These are phyloP conservation scores for Lepus americanus DNA, from an alignment of 2,113 vertebrate species.

Conservation along the genomic window DNA sequence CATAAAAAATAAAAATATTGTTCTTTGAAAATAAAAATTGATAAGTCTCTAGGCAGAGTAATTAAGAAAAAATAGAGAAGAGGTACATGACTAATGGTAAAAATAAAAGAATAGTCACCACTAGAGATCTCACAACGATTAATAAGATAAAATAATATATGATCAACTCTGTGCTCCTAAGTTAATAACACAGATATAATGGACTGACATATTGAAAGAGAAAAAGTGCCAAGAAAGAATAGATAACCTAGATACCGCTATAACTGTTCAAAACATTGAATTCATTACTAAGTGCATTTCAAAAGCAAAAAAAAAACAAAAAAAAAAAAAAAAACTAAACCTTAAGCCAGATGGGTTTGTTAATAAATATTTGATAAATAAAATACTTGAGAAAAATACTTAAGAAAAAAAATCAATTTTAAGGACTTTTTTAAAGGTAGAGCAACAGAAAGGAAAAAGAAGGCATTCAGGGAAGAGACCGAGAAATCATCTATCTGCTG, in stretches of 20 bases:
- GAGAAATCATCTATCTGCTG: no score
- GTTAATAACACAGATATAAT: not conserved
- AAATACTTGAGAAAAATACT: not conserved
- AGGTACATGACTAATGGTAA: not conserved
- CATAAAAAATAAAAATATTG: not conserved
- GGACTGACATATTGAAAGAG: not conserved
- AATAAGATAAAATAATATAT: not conserved
- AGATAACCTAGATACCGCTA: not conserved
- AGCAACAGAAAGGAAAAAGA: not conserved
- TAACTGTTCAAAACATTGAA: not conserved
- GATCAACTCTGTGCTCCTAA: not conserved
- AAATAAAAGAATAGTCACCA: not conserved
- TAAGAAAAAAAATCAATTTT: not conserved
- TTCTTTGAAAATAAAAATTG: conserved; percentile 13
- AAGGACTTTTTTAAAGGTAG: no score
- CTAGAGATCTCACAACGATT: not conserved
- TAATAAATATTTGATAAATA: not conserved
- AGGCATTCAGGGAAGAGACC: not conserved
- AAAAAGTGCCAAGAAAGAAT: not conserved
- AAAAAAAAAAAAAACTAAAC: not conserved
- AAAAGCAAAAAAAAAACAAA: not conserved
- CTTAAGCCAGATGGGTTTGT: not conserved
- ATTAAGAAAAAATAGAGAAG: not conserved
- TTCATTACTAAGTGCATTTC: not conserved
- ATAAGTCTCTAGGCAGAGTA: not conserved